Evolutionary conservation across 2,797 vertebrate species (phyloP).

Genomic region (Euphonia xanthogaster): DNA sequence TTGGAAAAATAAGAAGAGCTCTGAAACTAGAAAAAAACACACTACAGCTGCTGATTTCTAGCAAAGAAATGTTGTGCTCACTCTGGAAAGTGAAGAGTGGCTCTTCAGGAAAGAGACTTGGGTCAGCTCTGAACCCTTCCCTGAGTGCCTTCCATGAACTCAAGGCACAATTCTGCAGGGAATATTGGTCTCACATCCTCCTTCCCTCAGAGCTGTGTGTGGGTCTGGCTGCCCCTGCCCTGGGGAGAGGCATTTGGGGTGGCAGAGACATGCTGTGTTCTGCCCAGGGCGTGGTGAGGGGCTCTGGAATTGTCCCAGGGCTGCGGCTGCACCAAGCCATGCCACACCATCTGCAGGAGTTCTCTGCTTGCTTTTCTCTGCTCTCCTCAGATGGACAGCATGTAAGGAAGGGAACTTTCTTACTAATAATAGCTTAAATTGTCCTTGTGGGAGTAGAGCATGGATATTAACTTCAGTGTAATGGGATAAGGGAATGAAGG

Average conservation of each 20-base stretch:
- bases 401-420: not conserved
- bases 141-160: not conserved
- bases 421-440: not conserved
- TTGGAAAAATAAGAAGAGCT: not conserved
- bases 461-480: not conserved
- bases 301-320: accelerated
- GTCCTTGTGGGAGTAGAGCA: not conserved
- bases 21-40: not conserved
- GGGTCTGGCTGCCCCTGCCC: accelerated
- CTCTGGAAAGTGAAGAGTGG: not conserved
- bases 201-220: not conserved
- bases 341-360: accelerated
- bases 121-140: not conserved
- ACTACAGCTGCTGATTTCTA: not conserved
- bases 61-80: accelerated
- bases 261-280: accelerated
- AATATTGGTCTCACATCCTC: not conserved
- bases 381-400: not conserved
- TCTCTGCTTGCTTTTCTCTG: not conserved
- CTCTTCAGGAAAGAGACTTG: not conserved
- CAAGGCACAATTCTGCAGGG: not conserved
- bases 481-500: not conserved
- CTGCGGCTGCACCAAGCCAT: accelerated
- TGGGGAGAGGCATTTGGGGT: accelerated
- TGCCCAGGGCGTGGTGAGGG: accelerated